Evolutionary conservation across 2,113 vertebrate species (phyloP), one percentile per base, ranked within the genome.

Genomic region (Hippoglossus stenolepis): DNA sequence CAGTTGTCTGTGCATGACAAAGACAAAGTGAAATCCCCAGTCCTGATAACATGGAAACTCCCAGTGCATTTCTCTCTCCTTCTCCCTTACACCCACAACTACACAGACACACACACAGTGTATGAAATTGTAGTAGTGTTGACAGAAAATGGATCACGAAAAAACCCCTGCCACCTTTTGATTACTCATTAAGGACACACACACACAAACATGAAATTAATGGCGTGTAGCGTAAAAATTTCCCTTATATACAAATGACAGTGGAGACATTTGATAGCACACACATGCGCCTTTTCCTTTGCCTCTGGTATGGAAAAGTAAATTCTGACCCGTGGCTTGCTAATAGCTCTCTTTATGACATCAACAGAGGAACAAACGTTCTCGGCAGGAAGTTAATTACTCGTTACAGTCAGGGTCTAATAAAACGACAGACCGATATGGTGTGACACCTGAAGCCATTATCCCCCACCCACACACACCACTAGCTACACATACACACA

Each of bases 361-460:
- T 82, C 70, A 53, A 81, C 83, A 24, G 79, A 65, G 81, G 81
- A 87, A 68, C 87, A 91, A 90, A 90, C 87, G 84, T 79, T 87
- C 87, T 89, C 89, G 0, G 79, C 59, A 66, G 86, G 90, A 89
- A 91, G 91, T 89, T 92, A 92, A 92, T 91, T 91, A 92, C 77
- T 88, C 53, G 23, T 88, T 85, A 77, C 87, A 86, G 90, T 86
- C 79, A 89, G 86, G 81, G 83, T 75, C 85, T 86, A 89, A 90
- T 90, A 92, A 89, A 91, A 89, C 70, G 83, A 82, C 56, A 62
- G 54, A 65, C 80, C 20, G 81, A 89, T 89, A 91, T 87, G 84
- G 57, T 79, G 80, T 89, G 83, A 85, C 89, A 90, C 91, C 91
- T 85, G 72, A 77, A 92, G 90, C 87, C 68, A 88, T 90, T 83